phyloP scores from a whole-genome alignment of 1,140 invertebrate species.

The Oreohelix idahoensis region DNA sequence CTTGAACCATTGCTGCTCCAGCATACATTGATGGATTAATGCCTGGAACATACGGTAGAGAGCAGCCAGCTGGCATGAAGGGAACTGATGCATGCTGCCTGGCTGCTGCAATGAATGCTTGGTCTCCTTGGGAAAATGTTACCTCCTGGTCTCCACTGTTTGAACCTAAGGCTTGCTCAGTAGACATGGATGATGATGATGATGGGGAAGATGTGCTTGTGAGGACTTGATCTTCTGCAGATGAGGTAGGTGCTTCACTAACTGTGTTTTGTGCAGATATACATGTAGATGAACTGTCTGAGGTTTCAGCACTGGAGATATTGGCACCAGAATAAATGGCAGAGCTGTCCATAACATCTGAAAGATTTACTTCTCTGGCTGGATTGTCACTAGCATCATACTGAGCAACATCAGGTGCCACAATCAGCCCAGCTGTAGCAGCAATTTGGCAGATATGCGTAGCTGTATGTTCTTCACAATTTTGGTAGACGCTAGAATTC shows the following conservation, averaged over 20 bases:
- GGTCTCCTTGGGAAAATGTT: constrained; percentile 17
- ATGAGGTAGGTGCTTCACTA: not conserved
- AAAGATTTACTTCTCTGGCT: not conserved
- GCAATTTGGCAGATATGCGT: not conserved
- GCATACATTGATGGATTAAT: constrained; percentile 25
- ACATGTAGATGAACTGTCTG: not conserved
- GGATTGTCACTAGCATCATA: not conserved
- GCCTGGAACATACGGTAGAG: not conserved
- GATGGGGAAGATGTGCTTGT: not conserved
- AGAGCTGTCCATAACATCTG: not conserved
- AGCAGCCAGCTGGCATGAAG: not conserved
- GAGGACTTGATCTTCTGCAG: not conserved
- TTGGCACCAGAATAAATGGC: not conserved
- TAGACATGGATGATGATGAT: not conserved
- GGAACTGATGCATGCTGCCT: constrained; percentile 14
- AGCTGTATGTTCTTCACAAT: constrained; percentile 8
- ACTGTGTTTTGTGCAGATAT: not conserved
- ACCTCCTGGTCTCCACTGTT: constrained; percentile 4
- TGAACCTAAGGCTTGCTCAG: not conserved
- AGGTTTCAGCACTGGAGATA: not conserved
- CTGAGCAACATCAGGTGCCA: not conserved
- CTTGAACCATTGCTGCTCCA: constrained; percentile 21
- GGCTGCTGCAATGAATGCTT: constrained; percentile 19
- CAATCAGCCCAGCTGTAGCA: not conserved
- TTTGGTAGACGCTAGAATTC: constrained; percentile 21